These are phyloP conservation scores for Atherinomorus stipes DNA, from an alignment of 2,113 vertebrate species.

Conservation along the genomic window DNA sequence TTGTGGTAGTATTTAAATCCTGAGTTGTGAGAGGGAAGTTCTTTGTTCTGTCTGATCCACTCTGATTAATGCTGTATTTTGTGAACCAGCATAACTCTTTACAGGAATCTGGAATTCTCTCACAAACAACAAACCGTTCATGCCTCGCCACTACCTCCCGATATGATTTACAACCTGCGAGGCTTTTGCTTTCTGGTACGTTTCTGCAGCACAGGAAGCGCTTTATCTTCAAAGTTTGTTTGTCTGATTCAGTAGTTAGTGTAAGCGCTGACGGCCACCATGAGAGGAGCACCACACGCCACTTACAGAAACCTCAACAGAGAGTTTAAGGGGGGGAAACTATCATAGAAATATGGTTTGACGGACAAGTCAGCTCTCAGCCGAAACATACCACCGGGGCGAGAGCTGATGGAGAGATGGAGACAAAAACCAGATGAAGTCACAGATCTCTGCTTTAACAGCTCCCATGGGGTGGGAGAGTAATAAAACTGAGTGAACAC, in stretches of 20 bases:
- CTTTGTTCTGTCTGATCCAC: too few relatives aligned
- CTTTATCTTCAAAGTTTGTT: slow-evolving; percentile 52
- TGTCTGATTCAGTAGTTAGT: slow-evolving; percentile 15
- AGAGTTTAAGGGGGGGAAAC: background rate
- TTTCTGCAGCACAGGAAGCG: slow-evolving; percentile 15
- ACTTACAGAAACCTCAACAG: slow-evolving; percentile 22
- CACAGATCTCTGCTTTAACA: slow-evolving; percentile 57
- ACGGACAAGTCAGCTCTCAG: slow-evolving; percentile 18
- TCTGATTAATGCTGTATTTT: slow-evolving; percentile 5
- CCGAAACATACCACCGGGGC: slow-evolving; percentile 32
- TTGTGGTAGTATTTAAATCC: background rate
- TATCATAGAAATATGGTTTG: slow-evolving; percentile 32
- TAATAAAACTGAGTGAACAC: slow-evolving; percentile 61
- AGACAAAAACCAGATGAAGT: slow-evolving; percentile 65
- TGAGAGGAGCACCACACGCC: slow-evolving; percentile 26
- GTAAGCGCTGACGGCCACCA: slow-evolving; percentile 3
- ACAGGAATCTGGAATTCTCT: slow-evolving; percentile 4
- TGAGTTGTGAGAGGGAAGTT: background rate
- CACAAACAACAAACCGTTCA: slow-evolving; percentile 7
- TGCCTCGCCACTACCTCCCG: background rate
- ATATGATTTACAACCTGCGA: slow-evolving; percentile 54
- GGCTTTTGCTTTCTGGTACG: slow-evolving; percentile 22
- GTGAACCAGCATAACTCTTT: slow-evolving; percentile 22
- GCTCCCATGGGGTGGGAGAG: slow-evolving; percentile 46
- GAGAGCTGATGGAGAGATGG: slow-evolving; percentile 44